Evolutionary conservation across 2,888 invertebrate genomes (phyloP).

Genomic region (Chymomyza procnemis): DNA sequence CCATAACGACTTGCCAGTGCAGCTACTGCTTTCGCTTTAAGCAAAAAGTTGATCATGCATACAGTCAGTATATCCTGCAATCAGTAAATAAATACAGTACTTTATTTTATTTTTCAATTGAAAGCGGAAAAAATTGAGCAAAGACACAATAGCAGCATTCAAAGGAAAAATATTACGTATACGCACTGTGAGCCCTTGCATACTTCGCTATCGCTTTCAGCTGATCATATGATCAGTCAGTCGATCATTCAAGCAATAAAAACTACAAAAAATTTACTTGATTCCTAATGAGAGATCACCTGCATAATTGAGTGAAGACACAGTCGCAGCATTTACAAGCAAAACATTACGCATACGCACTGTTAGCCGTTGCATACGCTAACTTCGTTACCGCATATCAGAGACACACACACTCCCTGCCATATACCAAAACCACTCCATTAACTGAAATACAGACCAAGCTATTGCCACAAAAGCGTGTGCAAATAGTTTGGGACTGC

Average conservation of each 20-base stretch:
- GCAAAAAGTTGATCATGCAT: no score
- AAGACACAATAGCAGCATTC: no score
- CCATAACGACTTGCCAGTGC: no score
- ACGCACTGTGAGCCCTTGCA: no score
- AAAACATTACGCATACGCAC: slow-evolving; percentile 13
- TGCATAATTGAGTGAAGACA: background rate
- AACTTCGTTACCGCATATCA: background rate
- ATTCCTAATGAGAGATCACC: background rate
- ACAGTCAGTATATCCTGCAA: no score
- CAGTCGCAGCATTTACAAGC: slow-evolving; percentile 29
- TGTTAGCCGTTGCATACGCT: background rate
- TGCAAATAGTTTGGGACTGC: background rate
- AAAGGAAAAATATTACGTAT: no score
- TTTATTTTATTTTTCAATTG: no score
- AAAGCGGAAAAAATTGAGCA: no score
- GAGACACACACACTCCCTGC: background rate
- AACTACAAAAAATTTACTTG: background rate
- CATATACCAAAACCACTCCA: background rate
- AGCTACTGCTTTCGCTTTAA: no score
- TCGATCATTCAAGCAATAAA: background rate
- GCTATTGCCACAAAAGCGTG: background rate
- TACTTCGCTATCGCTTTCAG: background rate
- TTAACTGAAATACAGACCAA: background rate
- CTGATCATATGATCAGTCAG: slow-evolving; percentile 22
- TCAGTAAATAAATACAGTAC: no score